Base-by-base conservation (phyloP, 2,113 vertebrate species). In the Pelusios castaneus region DNA sequence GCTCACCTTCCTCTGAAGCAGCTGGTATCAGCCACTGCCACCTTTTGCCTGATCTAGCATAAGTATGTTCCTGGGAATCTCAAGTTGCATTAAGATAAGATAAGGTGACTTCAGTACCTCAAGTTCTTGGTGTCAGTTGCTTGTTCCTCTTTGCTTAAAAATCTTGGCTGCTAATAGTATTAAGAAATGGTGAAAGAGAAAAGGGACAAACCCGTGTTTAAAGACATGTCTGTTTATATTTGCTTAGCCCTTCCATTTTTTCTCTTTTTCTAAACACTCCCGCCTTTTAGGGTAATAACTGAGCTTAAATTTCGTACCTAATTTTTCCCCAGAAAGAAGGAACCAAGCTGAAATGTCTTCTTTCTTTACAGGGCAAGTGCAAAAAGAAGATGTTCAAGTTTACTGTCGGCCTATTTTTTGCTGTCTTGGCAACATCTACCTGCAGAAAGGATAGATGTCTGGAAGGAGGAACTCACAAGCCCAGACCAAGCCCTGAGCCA, bases 401-500 rank as follows among this genome's bases (percentile, higher is more conserved):
- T 93, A 85, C 82, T 78, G 4, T 96, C 73, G 63, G 90, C 51
- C 54, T 98, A 12, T 41, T 79, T 67, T 82, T 96, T 84, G 89
- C 87, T 88, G 24, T 95, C 81, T 27, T 93, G 76, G 87, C 8
- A 0, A 91, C 91, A 78, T 93, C 95, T 58, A 82, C 73, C 73
- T 96, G 94, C 80, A 73, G 90, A 92, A 75, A 82, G 81, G 76
- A 92, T 0, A 56, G 67, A 58, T 98, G 98, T 87, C 96, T 98
- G 88, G 25, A 92, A 76, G 97, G 97, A 22, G 79, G 8, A 21
- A 92, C 91, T 84, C 97, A 98, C 92, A 98, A 98, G 88, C 43
- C 3, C 6, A 79, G 87, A 56, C 97, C 98, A 41, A 95, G 96
- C 77, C 90, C 82, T 43, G 98, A 98, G 80, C 83, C 91, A 34